Percentiles rank a stretch among this genome's conserved stretches.
These are phyloP conservation scores for Nasonovia ribisnigri DNA, from an alignment of 2,888 invertebrate species.

Conservation along the genomic window DNA sequence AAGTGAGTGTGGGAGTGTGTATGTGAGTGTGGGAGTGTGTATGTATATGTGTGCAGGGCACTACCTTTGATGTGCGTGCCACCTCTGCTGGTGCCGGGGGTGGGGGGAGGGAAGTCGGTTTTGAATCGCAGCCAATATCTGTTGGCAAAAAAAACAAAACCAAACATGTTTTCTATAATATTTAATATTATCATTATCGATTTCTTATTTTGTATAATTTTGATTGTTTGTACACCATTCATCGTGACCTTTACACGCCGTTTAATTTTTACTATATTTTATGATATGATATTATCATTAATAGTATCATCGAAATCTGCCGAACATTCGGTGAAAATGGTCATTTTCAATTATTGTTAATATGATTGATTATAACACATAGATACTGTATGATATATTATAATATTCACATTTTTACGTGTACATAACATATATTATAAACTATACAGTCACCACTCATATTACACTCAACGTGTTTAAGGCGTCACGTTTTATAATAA, in stretches of 20 bases:
- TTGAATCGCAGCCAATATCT: conserved; percentile 14
- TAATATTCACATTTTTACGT: neutral
- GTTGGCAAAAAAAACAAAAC: conserved; percentile 42
- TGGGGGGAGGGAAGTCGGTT: neutral
- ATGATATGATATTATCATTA: neutral
- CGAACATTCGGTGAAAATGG: neutral
- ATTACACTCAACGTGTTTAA: neutral
- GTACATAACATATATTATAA: neutral
- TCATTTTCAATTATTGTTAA: neutral
- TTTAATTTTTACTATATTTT: neutral
- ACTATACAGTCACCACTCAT: neutral
- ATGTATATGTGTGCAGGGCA: neutral
- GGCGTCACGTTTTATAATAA: neutral
- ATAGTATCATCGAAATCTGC: neutral
- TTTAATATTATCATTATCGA: conserved; percentile 12
- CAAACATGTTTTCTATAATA: conserved; percentile 27
- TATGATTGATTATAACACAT: neutral
- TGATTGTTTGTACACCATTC: neutral
- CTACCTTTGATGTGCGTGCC: neutral
- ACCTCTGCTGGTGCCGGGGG: neutral
- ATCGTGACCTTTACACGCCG: neutral
- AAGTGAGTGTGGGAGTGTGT: too few relatives aligned
- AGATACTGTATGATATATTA: neutral
- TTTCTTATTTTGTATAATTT: conserved; percentile 4
- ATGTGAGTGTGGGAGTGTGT: neutral